Evolutionary conservation across 2,888 invertebrate genomes (phyloP).

Genomic region (Diaperis boleti): DNA sequence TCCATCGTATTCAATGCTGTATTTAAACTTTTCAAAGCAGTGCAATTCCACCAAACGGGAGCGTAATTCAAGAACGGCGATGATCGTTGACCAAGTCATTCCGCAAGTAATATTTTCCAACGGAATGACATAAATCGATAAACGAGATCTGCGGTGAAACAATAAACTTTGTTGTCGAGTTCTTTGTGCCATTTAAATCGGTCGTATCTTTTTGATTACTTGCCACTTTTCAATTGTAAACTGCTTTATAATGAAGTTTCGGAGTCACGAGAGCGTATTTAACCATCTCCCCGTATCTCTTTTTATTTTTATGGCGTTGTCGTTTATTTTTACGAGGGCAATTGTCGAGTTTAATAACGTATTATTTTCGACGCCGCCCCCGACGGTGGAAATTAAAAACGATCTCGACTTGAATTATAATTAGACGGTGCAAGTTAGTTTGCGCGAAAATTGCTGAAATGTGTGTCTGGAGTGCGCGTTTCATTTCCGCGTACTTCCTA

Average conservation of each 20-base stretch:
- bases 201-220: slow-evolving; percentile 18
- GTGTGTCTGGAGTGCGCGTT: slow-evolving; percentile 24
- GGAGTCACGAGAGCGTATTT: slow-evolving; percentile 18
- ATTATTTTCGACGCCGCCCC: slow-evolving; percentile 23
- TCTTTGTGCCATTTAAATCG: slow-evolving; percentile 7
- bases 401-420: slow-evolving; percentile 38
- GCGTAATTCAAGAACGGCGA: slow-evolving; percentile 19
- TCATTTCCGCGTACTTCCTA: slow-evolving; percentile 20
- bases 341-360: slow-evolving; percentile 37
- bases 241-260: slow-evolving; percentile 31
- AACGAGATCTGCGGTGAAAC: slow-evolving; percentile 13
- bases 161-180: not conserved
- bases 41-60: too few species aligned
- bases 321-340: slow-evolving; percentile 39
- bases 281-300: slow-evolving; percentile 21
- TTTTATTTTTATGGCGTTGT: slow-evolving; percentile 28
- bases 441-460: slow-evolving; percentile 28
- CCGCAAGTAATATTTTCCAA: slow-evolving; percentile 20
- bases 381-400: slow-evolving; percentile 38
- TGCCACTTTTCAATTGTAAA: slow-evolving; percentile 33
- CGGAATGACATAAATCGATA: slow-evolving; percentile 15
- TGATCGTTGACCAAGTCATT: slow-evolving; percentile 15
- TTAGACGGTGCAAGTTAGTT: slow-evolving; percentile 35
- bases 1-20: too few species aligned
- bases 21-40: too few species aligned